Conservation (phyloP, 1,140 invertebrate species). For the Drosophila pectinifera region DNA sequence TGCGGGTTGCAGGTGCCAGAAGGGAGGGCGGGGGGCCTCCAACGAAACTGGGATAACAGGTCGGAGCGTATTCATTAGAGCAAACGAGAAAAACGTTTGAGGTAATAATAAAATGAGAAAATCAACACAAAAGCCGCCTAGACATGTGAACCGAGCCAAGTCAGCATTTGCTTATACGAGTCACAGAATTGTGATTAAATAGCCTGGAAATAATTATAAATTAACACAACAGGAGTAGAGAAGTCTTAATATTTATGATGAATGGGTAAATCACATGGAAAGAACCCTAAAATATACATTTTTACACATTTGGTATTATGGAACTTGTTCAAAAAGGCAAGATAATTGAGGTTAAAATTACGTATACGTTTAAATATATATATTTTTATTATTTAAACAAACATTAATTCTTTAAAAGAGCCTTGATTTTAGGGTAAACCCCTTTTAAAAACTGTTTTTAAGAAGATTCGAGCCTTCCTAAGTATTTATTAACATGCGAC, state of each 20-base stretch:
- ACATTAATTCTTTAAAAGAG: neutral
- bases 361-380: too few species aligned
- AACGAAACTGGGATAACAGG: constrained; percentile 42
- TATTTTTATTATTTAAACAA: too few species aligned
- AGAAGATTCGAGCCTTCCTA: too few species aligned
- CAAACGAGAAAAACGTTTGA: constrained; percentile 62
- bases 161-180: constrained; percentile 47
- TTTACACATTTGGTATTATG: too few species aligned
- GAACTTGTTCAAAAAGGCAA: too few species aligned
- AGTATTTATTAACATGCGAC: neutral
- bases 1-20: neutral
- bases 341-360: too few species aligned
- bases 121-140: constrained; percentile 52
- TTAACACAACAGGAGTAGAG: neutral
- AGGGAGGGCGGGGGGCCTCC: neutral
- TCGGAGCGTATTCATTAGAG: constrained; percentile 70
- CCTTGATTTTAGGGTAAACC: neutral
- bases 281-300: fast-evolving
- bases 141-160: constrained; percentile 34
- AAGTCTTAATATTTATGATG: neutral
- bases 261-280: neutral
- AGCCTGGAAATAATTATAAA: constrained; percentile 13
- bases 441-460: too few species aligned
- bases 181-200: constrained; percentile 44
- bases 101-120: constrained; percentile 66